Evolutionary conservation across 2,888 invertebrate genomes (phyloP).

Genomic region (Pterostichus niger): DNA sequence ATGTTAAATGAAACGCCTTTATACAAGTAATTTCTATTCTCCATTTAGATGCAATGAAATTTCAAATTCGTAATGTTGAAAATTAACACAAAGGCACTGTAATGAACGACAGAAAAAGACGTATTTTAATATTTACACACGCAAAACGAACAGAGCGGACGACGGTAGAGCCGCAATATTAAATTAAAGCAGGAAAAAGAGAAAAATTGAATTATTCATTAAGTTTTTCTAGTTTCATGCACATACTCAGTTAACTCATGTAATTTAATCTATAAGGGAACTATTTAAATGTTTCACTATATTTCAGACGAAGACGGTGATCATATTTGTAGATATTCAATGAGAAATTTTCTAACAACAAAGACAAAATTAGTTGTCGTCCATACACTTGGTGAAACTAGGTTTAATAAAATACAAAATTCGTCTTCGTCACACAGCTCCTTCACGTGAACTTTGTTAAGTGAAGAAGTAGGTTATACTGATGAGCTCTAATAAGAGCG

Average conservation of each 20-base stretch:
- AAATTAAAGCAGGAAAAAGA: conserved; percentile 51
- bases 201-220: conserved; percentile 58
- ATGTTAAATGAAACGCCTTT: conserved; percentile 38
- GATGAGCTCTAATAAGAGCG: too few species aligned
- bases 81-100: conserved; percentile 56
- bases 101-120: conserved; percentile 58
- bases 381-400: too few species aligned
- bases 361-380: too few species aligned
- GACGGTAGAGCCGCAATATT: conserved; percentile 20
- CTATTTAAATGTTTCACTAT: conserved; percentile 29
- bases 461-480: too few species aligned
- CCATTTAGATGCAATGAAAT: conserved; percentile 51
- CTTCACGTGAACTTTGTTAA: too few species aligned
- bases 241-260: conserved; percentile 52
- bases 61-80: conserved; percentile 50
- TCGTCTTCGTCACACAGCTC: too few species aligned
- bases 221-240: conserved; percentile 52
- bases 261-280: conserved; percentile 42
- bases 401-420: too few species aligned
- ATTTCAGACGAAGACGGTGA: neutral
- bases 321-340: conserved; percentile 10
- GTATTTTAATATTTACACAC: conserved; percentile 62
- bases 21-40: conserved; percentile 30
- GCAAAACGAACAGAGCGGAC: conserved; percentile 42
- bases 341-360: neutral